Percentiles rank a stretch among this genome's conserved stretches.
Evolutionary conservation across 2,888 invertebrate species (phyloP).

Genomic region (Cephus sareptanus): DNA sequence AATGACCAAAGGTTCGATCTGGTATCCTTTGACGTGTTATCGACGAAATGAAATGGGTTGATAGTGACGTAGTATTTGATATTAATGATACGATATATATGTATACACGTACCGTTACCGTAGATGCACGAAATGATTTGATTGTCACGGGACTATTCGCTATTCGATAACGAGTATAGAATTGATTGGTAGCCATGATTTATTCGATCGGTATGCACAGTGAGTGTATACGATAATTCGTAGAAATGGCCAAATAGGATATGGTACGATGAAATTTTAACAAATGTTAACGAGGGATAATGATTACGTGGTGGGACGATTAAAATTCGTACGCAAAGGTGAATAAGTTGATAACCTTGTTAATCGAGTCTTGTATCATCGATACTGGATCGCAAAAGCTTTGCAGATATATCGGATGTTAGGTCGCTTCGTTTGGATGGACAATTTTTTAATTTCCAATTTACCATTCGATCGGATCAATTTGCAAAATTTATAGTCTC

Average conservation of each 20-base stretch:
- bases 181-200: not conserved
- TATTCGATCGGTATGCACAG: not conserved
- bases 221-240: not conserved
- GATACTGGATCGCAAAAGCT: not conserved
- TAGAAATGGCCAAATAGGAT: not conserved
- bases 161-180: not conserved
- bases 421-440: not conserved
- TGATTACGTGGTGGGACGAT: not conserved
- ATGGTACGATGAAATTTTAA: not conserved
- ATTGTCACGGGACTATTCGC: not conserved
- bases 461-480: conserved; percentile 45
- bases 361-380: not conserved
- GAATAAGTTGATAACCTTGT: not conserved
- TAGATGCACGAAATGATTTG: not conserved
- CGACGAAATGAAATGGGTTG: not conserved
- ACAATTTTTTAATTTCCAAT: conserved; percentile 22
- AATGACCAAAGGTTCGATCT: not conserved
- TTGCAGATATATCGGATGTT: not conserved
- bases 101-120: not conserved
- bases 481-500: conserved; percentile 44
- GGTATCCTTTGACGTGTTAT: not conserved
- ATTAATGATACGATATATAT: not conserved
- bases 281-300: not conserved
- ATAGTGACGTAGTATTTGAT: not conserved
- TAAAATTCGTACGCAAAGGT: not conserved